phyloP scores from a whole-genome alignment of 1,140 invertebrate genomes.

The Luehdorfia chinensis region DNA sequence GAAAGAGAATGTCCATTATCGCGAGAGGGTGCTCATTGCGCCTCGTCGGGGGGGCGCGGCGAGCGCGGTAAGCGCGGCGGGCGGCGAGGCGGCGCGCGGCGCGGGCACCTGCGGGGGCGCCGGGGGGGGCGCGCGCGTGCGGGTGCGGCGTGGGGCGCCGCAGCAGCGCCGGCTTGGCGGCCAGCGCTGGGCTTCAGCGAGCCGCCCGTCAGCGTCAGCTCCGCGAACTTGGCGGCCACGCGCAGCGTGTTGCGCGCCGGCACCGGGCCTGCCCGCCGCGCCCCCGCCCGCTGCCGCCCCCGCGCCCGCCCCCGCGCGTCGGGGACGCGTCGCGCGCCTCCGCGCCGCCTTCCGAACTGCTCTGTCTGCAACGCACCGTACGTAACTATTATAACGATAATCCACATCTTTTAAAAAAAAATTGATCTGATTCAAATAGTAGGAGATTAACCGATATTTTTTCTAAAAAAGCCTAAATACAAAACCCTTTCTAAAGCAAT shows the following conservation, averaged over 20 bases:
- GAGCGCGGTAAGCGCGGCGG: constrained; percentile 21
- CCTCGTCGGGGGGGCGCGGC: constrained; percentile 4
- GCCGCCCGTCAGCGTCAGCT: constrained; percentile 75
- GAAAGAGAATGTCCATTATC: too few relatives aligned
- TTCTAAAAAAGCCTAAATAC: too few relatives aligned
- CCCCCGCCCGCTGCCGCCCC: constrained; percentile 1
- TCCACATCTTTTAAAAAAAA: too few relatives aligned
- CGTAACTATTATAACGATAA: too few relatives aligned
- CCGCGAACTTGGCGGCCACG: constrained; percentile 79
- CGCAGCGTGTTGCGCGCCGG: constrained; percentile 78
- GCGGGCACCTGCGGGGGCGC: neutral
- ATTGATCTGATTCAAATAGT: too few relatives aligned
- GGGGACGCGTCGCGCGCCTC: constrained; percentile 23
- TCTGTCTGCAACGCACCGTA: constrained; percentile 46
- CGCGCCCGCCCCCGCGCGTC: constrained; percentile 31
- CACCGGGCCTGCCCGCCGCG: constrained; percentile 39
- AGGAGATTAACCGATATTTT: too few relatives aligned
- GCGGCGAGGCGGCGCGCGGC: constrained; percentile 15
- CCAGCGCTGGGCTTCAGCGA: constrained; percentile 84
- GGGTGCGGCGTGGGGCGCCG: constrained; percentile 82
- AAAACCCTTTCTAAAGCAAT: too few relatives aligned
- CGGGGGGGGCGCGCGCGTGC: constrained; percentile 4
- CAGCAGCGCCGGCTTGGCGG: constrained; percentile 85
- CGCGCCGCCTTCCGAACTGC: constrained; percentile 19
- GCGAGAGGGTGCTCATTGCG: too few relatives aligned